phyloP scores from a whole-genome alignment of 1,140 invertebrate species.

The Cryptotermes secundus region DNA sequence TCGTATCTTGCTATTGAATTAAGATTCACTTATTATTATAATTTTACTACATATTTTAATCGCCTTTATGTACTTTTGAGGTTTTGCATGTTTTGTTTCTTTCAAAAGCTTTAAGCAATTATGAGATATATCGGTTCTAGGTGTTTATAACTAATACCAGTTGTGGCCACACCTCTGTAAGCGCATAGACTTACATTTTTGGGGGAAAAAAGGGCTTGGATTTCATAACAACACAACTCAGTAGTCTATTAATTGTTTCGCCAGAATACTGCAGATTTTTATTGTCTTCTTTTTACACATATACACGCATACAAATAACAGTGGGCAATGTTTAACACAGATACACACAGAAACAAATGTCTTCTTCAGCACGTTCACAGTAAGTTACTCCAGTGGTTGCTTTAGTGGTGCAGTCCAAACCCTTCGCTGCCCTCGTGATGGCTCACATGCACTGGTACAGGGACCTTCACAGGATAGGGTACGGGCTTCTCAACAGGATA shows the following conservation, averaged over 20 bases:
- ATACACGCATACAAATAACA: neutral
- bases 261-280: neutral
- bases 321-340: neutral
- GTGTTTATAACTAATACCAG: too few species aligned
- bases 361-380: neutral
- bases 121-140: too few species aligned
- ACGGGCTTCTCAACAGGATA: slow-evolving; percentile 23
- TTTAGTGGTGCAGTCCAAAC: neutral
- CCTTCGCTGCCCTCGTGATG: neutral
- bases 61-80: too few species aligned
- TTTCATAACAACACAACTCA: neutral
- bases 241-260: neutral
- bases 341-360: neutral
- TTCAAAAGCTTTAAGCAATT: too few species aligned
- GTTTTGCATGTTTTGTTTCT: too few species aligned
- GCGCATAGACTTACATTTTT: too few species aligned
- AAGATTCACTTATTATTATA: too few species aligned
- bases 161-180: too few species aligned
- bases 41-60: too few species aligned
- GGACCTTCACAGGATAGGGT: slow-evolving; percentile 27
- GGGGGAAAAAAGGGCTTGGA: too few species aligned
- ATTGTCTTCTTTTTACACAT: neutral
- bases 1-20: too few species aligned
- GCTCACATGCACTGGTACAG: slow-evolving; percentile 8
- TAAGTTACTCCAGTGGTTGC: neutral